A percentile compares a stretch with the other conserved stretches of the same genome.
phyloP scores from a whole-genome alignment of 30 jellyfish, hydroid and myxozoan species.

The Hydractinia symbiolongicarpus region DNA sequence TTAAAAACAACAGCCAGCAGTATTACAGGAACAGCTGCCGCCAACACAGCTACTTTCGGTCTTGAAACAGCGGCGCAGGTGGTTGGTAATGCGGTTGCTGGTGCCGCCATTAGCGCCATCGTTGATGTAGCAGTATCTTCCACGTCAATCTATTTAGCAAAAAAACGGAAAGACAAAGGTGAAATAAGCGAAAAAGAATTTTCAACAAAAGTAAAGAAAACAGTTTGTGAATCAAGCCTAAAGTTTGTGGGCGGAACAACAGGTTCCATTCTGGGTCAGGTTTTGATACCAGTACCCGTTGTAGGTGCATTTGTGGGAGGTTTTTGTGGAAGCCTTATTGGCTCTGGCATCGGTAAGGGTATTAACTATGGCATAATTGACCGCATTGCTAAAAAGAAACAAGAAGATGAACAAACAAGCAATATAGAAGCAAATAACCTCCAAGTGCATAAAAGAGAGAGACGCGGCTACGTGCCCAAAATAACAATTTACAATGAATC shows the following conservation, averaged over 20 bases:
- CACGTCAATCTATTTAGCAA: conserved; percentile 78
- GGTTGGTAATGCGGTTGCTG: conserved; percentile 83
- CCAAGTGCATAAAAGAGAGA: conserved; percentile 21
- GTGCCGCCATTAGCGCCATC: conserved; percentile 71
- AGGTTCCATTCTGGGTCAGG: conserved; percentile 95
- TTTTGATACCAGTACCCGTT: conserved; percentile 88
- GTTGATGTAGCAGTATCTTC: conserved; percentile 92
- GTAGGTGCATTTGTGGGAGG: conserved; percentile 98
- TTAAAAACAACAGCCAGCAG: conserved; percentile 75
- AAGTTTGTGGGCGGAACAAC: conserved; percentile 98
- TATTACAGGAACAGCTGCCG: conserved; percentile 87
- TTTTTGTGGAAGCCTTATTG: conserved; percentile 92
- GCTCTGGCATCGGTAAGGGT: conserved; percentile 95
- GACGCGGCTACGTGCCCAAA: conserved; percentile 33
- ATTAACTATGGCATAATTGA: conserved; percentile 84
- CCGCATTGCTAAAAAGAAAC: conserved; percentile 8
- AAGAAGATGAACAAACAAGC: not conserved
- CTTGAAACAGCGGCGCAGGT: conserved; percentile 97
- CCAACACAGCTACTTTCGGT: conserved; percentile 90
- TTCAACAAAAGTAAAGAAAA: conserved; percentile 60
- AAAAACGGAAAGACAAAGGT: conserved; percentile 75
- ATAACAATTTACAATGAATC: conserved; percentile 52
- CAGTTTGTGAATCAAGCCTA: conserved; percentile 93
- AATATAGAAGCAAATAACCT: not conserved
- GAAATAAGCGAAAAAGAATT: conserved; percentile 65